Evolutionary conservation across 2,113 vertebrate species (phyloP).

Genomic region (Aythya baeri): DNA sequence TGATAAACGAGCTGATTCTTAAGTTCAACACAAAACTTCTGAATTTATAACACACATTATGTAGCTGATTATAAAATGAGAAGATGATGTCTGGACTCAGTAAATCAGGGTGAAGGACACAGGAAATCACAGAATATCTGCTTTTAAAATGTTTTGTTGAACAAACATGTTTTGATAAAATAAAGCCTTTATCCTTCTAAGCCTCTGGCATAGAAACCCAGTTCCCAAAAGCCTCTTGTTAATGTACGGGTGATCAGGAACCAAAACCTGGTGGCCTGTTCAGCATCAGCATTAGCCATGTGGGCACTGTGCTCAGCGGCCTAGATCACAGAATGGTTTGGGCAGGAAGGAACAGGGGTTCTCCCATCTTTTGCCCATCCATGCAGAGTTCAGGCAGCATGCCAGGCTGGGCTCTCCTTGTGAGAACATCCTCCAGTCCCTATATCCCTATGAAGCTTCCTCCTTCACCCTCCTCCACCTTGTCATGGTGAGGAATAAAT

Average conservation of each 20-base stretch:
- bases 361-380: background rate
- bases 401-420: background rate
- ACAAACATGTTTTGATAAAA: background rate
- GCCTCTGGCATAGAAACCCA: background rate
- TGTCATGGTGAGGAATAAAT: background rate
- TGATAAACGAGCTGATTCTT: background rate
- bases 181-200: background rate
- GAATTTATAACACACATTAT: background rate
- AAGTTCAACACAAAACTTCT: background rate
- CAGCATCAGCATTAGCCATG: fast-evolving
- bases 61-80: constrained; percentile 4
- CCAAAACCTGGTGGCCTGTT: background rate
- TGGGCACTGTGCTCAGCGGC: fast-evolving
- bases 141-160: background rate
- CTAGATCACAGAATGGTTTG: background rate
- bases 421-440: background rate
- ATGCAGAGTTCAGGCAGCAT: background rate
- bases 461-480: background rate
- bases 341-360: background rate
- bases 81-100: background rate
- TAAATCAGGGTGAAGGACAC: background rate
- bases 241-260: background rate
- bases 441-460: background rate
- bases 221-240: background rate
- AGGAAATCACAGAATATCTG: background rate